Percentiles rank a stretch among this genome's conserved stretches.
These are phyloP conservation scores for Tribolium castaneum DNA, from an alignment of 1,140 invertebrate species.

Conservation along the genomic window DNA sequence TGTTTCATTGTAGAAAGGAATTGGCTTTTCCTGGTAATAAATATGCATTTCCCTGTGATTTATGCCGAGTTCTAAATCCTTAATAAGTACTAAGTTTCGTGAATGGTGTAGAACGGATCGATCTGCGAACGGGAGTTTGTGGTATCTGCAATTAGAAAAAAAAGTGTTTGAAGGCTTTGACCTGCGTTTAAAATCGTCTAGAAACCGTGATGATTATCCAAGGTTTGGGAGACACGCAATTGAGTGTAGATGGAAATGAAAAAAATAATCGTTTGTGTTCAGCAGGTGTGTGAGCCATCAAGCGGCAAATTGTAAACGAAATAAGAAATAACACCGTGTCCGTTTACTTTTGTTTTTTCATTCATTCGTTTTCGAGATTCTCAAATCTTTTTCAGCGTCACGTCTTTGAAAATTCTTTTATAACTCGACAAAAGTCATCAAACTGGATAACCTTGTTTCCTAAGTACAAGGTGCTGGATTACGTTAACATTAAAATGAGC, in stretches of 20 bases:
- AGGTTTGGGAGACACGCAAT: conserved; percentile 19
- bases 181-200: not conserved
- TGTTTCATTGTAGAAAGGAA: not conserved
- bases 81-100: not conserved
- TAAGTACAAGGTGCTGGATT: conserved; percentile 30
- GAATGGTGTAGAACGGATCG: not conserved
- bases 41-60: not conserved
- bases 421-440: conserved; percentile 34
- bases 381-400: conserved; percentile 4
- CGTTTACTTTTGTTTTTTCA: conserved; percentile 36
- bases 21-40: not conserved
- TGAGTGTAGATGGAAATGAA: conserved; percentile 21
- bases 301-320: conserved; percentile 41
- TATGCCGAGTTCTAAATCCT: not conserved
- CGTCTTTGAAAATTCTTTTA: conserved; percentile 27
- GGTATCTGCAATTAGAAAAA: not conserved
- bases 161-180: not conserved
- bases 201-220: conserved; percentile 2
- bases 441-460: conserved; percentile 32
- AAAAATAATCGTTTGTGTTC: conserved; percentile 27
- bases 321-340: conserved; percentile 25
- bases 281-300: conserved; percentile 39
- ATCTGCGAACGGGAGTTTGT: not conserved
- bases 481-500: conserved; percentile 32
- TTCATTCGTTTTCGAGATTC: conserved; percentile 11